Evolutionary conservation across 2,113 vertebrate species (phyloP), one percentile per base, ranked within the genome.

Genomic region (Nansenia antarctica): DNA sequence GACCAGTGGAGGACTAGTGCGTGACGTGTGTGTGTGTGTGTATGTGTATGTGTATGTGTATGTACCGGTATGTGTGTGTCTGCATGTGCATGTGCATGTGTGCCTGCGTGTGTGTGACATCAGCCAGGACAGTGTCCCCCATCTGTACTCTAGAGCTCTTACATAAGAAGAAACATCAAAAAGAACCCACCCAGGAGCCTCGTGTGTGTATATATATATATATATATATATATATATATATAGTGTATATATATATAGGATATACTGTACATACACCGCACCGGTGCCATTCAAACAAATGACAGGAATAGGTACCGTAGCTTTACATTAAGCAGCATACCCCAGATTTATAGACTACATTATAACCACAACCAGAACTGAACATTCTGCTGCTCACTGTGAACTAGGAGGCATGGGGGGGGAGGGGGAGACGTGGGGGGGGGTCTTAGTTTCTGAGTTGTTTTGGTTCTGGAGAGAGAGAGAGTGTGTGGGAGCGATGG

Each of bases 311-410:
- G 83, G n/a, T 83, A 68, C 76, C 24, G 24, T 71, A n/a, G 75
- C 73, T 74, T 76, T 76, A 70, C 80, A 58, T 75, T 83, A 85
- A 88, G 78, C 82, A 82, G 86, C 80, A 80, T 67, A 76, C 47
- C 47, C 18, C 76, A 87, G 85, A 87, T 89, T 90, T 88, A 85
- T 85, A 77, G 85, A 62, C 73, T 71, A 77, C 85, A 87, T 88
- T 87, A 87, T 73, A 65, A 82, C 73, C 72, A 65, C 79, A 80
- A 86, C 57, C 70, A 86, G 86, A 89, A 88, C 70, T 85, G 86
- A 89, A 88, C 85, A 87, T 86, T 84, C 83, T 29, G 53, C 78
- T 66, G 80, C 82, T 83, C 72, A 78, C 76, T 77, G 85, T 87
- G 85, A 86, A 87, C 87, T 85, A 88, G 76, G 83, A n/a, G n/a